A percentile compares a stretch with the other conserved stretches of the same genome.
Evolutionary conservation across 2,888 invertebrate species (phyloP).

Genomic region (Pyralis farinalis): DNA sequence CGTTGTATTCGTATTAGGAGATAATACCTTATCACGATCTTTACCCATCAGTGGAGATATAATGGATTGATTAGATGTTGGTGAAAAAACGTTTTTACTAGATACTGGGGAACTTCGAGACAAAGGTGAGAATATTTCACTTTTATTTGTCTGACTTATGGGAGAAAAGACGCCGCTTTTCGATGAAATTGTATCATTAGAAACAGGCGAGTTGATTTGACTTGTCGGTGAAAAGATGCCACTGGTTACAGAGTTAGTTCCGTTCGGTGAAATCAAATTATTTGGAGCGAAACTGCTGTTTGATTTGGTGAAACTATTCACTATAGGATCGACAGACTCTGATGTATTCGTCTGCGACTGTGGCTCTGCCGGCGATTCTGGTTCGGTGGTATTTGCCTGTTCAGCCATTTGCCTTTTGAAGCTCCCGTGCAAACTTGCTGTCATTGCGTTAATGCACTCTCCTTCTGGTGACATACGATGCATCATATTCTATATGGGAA

Average conservation of each 20-base stretch:
- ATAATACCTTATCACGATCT: constrained; percentile 63
- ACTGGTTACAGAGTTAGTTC: constrained; percentile 75
- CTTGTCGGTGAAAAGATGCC: constrained; percentile 78
- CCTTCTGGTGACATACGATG: constrained; percentile 88
- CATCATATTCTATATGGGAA: constrained; percentile 82
- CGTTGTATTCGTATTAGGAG: constrained; percentile 70
- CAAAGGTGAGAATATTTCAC: constrained; percentile 70
- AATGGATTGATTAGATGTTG: constrained; percentile 68
- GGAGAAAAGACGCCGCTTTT: constrained; percentile 78
- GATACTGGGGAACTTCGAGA: constrained; percentile 74
- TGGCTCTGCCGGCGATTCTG: constrained; percentile 63
- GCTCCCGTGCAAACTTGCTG: constrained; percentile 85
- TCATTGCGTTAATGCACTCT: constrained; percentile 81
- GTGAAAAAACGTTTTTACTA: constrained; percentile 69
- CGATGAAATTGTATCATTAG: constrained; percentile 75
- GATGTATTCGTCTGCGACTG: constrained; percentile 67
- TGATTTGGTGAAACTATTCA: constrained; percentile 64
- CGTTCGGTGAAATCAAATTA: constrained; percentile 72
- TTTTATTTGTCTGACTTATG: constrained; percentile 73
- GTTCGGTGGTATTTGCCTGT: constrained; percentile 50
- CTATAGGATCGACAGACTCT: constrained; percentile 60
- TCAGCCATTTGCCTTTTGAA: constrained; percentile 81
- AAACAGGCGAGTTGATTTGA: constrained; percentile 76
- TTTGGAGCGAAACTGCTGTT: constrained; percentile 60
- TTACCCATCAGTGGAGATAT: constrained; percentile 65